These are phyloP conservation scores for Pteropus rufus DNA, from an alignment of 2,797 vertebrate species.

Conservation along the genomic window DNA sequence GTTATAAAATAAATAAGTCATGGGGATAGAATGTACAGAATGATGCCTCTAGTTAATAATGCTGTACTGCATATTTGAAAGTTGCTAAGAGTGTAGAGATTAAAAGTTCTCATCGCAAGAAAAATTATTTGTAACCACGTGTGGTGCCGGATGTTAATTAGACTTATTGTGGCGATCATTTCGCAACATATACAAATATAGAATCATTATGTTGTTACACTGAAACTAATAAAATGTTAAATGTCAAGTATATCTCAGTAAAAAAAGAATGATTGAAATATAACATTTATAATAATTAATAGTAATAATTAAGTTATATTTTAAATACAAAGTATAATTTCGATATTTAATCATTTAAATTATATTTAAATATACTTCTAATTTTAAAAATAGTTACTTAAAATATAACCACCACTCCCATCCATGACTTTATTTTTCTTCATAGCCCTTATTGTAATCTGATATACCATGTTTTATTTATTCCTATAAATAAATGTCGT, in stretches of 20 bases:
- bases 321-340: neutral
- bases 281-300: neutral
- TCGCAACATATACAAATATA: neutral
- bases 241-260: neutral
- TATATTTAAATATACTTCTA: neutral
- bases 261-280: neutral
- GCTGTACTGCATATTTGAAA: neutral
- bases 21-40: neutral
- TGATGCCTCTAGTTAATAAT: neutral
- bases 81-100: neutral
- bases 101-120: neutral
- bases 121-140: neutral
- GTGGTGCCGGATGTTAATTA: neutral
- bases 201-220: neutral
- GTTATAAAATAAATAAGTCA: neutral
- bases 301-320: neutral
- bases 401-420: neutral
- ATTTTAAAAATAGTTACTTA: neutral
- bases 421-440: neutral
- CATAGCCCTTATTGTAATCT: neutral
- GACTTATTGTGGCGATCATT: neutral
- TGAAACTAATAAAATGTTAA: neutral
- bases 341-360: neutral
- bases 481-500: neutral
- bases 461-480: neutral